Conservation (phyloP, 2,113 vertebrate genomes). For the Xiphophorus couchianus region DNA sequence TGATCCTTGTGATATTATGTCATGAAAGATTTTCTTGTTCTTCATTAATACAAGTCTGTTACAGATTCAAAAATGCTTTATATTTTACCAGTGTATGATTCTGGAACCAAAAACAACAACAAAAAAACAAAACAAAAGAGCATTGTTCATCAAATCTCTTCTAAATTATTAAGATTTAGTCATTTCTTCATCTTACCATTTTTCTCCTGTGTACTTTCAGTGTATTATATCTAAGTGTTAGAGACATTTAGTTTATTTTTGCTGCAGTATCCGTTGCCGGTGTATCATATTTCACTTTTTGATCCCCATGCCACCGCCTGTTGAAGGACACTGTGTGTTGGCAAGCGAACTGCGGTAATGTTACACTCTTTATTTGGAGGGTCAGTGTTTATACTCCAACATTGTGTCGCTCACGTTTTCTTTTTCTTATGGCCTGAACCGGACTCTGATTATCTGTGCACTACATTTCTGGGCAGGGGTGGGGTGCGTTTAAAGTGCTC, state of each 20-base stretch:
- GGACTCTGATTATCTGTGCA: constrained; percentile 9
- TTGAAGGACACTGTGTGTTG: constrained; percentile 63
- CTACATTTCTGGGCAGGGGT: not conserved
- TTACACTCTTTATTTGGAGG: constrained; percentile 44
- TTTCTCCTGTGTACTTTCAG: not conserved
- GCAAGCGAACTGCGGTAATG: constrained; percentile 16
- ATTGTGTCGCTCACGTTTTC: constrained; percentile 30
- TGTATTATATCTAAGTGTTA: not conserved
- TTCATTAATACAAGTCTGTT: not conserved
- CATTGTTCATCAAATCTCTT: not conserved
- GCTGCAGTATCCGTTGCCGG: constrained; percentile 10
- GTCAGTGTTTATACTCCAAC: constrained; percentile 26
- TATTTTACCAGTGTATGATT: not conserved
- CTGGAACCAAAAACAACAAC: not conserved
- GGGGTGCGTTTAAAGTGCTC: not conserved
- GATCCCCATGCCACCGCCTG: constrained; percentile 22
- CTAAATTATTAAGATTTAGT: not conserved
- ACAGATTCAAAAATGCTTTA: not conserved
- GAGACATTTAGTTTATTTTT: constrained; percentile 42
- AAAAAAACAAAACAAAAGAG: not conserved
- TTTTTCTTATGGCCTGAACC: not conserved
- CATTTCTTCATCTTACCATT: not conserved
- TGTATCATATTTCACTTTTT: constrained; percentile 31
- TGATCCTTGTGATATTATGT: not conserved
- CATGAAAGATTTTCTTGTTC: not conserved